phyloP scores from a whole-genome alignment of 2,888 invertebrate genomes.

The Watsonalla cultraria region DNA sequence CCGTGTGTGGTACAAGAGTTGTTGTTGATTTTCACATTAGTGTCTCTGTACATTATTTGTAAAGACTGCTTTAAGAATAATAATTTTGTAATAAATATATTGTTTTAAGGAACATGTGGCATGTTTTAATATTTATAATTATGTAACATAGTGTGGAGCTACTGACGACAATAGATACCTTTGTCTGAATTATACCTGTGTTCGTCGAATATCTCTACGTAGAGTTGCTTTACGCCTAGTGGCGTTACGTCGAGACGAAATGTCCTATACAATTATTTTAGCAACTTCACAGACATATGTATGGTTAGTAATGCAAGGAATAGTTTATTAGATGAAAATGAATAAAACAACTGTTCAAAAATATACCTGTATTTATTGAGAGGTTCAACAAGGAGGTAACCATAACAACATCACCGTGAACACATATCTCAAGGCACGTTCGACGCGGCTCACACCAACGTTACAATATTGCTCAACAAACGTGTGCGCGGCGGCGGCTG shows the following conservation, averaged over 20 bases:
- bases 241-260: no score
- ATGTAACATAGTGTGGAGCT: no score
- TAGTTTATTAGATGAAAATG: background rate
- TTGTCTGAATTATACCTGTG: no score
- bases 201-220: no score
- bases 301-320: no score
- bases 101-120: constrained; percentile 13
- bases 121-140: background rate
- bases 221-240: no score
- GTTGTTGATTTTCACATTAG: no score
- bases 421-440: constrained; percentile 44
- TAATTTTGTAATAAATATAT: constrained; percentile 25
- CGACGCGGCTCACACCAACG: background rate
- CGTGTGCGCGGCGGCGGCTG: background rate
- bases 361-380: constrained; percentile 22
- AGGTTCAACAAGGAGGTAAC: constrained; percentile 49
- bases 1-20: no score
- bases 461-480: background rate
- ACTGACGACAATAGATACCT: no score
- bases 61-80: constrained; percentile 37
- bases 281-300: no score
- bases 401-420: constrained; percentile 35
- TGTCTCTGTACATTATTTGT: constrained; percentile 1
- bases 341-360: background rate
- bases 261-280: no score